Base-by-base conservation (phyloP, 2,797 vertebrate genomes). In the Mionectes olivaceus region DNA sequence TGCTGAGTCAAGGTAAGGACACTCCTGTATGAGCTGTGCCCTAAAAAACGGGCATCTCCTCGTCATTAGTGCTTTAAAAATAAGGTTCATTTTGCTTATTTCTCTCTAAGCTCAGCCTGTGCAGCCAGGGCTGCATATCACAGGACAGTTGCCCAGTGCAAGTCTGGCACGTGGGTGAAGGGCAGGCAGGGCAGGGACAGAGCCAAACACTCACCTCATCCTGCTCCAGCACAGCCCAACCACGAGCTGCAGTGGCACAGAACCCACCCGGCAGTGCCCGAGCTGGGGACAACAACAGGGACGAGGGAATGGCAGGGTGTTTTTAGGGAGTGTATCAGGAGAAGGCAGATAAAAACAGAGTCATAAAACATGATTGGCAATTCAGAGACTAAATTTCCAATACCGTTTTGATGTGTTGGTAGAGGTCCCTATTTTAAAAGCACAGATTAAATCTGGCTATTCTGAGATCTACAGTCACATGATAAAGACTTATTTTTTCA, bases 271-370 rank as follows among this genome's bases (percentile, higher is more conserved):
- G 52, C 65, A 53, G 11, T 2, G 8, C 17, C 70, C 12, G 23
- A 46, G 39, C 21, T 3, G 19, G 14, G 61, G 41, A n/a, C 70
- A 30, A 28, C 39, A 55, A 7, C 2, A 30, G 23, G 55, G 14
- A 39, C 1, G 0, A 5, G 19, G 37, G 30, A 74, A 59, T 0
- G 8, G 9, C 0, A 1, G 21, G 19, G 0, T 25, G 23, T 5
- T 7, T 32, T 15, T 37, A 64, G 10, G 17, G 19, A 63, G 7
- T 11, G 16, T 60, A 43, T 8, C 2, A 0, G 5, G 27, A 50
- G 5, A 77, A 70, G 41, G 47, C 16, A 70, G 37, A 5, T 14
- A 11, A 19, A 33, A 15, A 32, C 5, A 25, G 7, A 23, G 19
- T 3, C 49, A 43, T 4, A 44, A 47, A 69, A 10, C 13, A 71